A percentile compares a stretch with the other conserved stretches of the same genome.
Conservation (phyloP, 1,140 invertebrate genomes). For the Chironomus striatipennis region DNA sequence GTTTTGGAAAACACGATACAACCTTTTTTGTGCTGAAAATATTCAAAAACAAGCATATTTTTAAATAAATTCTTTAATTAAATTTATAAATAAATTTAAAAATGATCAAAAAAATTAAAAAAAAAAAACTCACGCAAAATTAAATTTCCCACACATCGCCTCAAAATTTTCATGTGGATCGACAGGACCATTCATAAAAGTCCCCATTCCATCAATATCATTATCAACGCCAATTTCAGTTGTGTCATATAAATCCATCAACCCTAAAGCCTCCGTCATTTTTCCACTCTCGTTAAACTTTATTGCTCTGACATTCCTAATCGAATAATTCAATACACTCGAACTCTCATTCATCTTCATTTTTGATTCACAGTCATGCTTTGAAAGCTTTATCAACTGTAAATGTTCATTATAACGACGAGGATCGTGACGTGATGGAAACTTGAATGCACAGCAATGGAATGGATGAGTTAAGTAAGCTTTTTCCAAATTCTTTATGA, state of each 20-base stretch:
- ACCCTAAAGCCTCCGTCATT: too few relatives aligned
- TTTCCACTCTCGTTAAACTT: too few relatives aligned
- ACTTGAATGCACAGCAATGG: constrained; percentile 83
- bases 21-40: constrained; percentile 36
- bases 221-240: not conserved
- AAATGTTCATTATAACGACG: constrained; percentile 49
- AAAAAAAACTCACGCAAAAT: constrained; percentile 40
- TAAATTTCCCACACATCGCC: constrained; percentile 49
- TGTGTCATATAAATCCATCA: too few relatives aligned
- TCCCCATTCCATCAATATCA: not conserved
- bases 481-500: constrained; percentile 43
- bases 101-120: too few relatives aligned
- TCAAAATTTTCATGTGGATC: constrained; percentile 28
- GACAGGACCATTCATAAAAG: constrained; percentile 28
- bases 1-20: constrained; percentile 59
- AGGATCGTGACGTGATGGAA: constrained; percentile 68
- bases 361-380: too few relatives aligned
- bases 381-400: constrained; percentile 36
- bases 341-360: too few relatives aligned
- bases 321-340: too few relatives aligned
- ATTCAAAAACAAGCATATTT: not conserved
- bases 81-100: too few relatives aligned
- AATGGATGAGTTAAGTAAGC: constrained; percentile 73
- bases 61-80: too few relatives aligned
- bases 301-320: too few relatives aligned